phyloP scores from a whole-genome alignment of 2,888 invertebrate species.

The Caenorhabditis sp. region DNA sequence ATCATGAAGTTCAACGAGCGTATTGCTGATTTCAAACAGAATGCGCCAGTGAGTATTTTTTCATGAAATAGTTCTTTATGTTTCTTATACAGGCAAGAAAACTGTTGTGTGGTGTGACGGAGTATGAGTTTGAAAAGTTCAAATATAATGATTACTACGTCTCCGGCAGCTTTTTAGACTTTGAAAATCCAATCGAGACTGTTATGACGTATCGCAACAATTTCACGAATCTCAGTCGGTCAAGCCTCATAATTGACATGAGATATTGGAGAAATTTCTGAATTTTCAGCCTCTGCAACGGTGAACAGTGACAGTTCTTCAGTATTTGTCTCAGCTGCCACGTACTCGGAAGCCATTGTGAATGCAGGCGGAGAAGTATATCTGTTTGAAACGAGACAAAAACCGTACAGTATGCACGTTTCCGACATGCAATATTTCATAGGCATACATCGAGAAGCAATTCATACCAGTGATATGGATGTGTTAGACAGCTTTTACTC shows the following conservation, averaged over 20 bases:
- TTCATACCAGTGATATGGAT: slow-evolving; percentile 28
- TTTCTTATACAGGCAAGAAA: slow-evolving; percentile 9
- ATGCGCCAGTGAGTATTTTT: not conserved
- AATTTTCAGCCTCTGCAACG: not conserved
- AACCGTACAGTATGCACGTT: slow-evolving; percentile 36
- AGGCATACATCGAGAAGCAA: slow-evolving; percentile 26
- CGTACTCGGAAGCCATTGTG: slow-evolving; percentile 10
- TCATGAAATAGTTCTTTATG: not conserved
- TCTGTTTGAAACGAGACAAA: slow-evolving; percentile 25
- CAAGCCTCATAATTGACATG: too few species aligned
- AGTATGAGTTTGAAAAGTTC: slow-evolving; percentile 15
- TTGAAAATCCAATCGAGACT: slow-evolving; percentile 28
- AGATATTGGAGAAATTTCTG: not conserved
- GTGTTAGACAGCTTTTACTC: slow-evolving; percentile 47
- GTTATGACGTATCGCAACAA: not conserved
- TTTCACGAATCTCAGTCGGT: not conserved
- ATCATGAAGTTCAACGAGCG: not conserved
- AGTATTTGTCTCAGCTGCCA: slow-evolving; percentile 14
- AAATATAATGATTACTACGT: slow-evolving; percentile 1
- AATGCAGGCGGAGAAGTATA: slow-evolving; percentile 22
- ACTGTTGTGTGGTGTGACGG: slow-evolving; percentile 16
- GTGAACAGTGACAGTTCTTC: slow-evolving; percentile 12
- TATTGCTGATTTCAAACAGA: slow-evolving; percentile 2
- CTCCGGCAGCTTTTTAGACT: slow-evolving; percentile 11
- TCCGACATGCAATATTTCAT: slow-evolving; percentile 53